These are phyloP conservation scores for Dissostichus mawsoni DNA, from an alignment of 2,113 vertebrate species.

Conservation along the genomic window DNA sequence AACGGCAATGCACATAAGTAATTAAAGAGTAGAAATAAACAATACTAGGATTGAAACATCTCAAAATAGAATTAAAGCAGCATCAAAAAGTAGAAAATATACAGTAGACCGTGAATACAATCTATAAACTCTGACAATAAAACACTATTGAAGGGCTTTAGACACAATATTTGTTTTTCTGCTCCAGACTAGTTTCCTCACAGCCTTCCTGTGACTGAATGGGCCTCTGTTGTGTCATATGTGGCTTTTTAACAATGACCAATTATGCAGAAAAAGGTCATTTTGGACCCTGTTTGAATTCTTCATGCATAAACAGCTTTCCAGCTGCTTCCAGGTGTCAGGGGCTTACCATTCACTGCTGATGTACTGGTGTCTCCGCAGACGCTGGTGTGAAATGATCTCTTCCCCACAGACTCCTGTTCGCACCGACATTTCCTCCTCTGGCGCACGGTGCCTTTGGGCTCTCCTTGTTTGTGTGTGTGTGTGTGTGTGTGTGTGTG, in stretches of 20 bases:
- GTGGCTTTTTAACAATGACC: background rate
- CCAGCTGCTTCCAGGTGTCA: conserved; percentile 36
- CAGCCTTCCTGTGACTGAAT: background rate
- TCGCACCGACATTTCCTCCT: conserved; percentile 79
- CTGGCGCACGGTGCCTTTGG: conserved; percentile 73
- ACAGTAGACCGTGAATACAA: too few species aligned
- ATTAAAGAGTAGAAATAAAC: too few species aligned
- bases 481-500: conserved; percentile 46
- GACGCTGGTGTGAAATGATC: conserved; percentile 75
- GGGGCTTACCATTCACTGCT: conserved; percentile 34
- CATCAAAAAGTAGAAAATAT: too few species aligned
- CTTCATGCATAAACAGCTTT: background rate
- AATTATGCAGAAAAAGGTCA: background rate
- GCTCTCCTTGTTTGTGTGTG: conserved; percentile 54
- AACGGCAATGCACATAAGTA: too few species aligned
- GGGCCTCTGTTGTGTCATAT: too few species aligned
- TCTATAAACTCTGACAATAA: too few species aligned
- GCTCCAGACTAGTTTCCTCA: too few species aligned
- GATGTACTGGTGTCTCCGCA: conserved; percentile 58
- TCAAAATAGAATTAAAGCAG: too few species aligned
- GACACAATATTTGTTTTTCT: background rate
- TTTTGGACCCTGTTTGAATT: background rate
- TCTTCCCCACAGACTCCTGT: conserved; percentile 66
- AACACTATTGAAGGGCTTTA: too few species aligned
- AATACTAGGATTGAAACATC: too few species aligned